These are phyloP conservation scores for Maconellicoccus hirsutus DNA, from an alignment of 1,140 invertebrate species.

Conservation along the genomic window DNA sequence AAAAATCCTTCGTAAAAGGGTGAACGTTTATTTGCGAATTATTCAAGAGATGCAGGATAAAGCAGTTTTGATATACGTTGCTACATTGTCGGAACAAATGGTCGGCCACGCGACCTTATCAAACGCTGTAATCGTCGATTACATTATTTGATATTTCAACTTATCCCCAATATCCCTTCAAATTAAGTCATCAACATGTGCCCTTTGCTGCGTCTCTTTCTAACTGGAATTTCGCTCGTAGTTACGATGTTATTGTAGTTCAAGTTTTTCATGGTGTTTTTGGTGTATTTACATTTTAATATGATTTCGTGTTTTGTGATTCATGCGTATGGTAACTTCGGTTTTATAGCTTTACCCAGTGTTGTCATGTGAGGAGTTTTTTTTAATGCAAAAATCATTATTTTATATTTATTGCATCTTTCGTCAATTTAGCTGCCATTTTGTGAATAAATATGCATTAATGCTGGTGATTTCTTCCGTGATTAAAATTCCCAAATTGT, in stretches of 20 bases:
- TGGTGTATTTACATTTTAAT: too few species aligned
- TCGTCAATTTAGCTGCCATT: too few species aligned
- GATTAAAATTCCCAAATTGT: too few species aligned
- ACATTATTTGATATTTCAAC: background rate
- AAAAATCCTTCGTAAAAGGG: background rate
- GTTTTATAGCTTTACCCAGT: too few species aligned
- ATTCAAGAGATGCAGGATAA: background rate
- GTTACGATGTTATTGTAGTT: background rate
- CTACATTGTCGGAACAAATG: constrained; percentile 9
- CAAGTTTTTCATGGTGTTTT: too few species aligned
- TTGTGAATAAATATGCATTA: too few species aligned
- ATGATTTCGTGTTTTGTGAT: too few species aligned
- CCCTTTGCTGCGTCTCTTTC: background rate
- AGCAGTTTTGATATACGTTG: background rate
- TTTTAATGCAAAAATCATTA: too few species aligned
- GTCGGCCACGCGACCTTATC: constrained; percentile 14
- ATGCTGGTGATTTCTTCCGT: too few species aligned
- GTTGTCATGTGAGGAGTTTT: too few species aligned
- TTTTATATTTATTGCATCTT: too few species aligned
- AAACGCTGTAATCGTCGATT: constrained; percentile 17
- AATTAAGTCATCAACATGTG: constrained; percentile 15
- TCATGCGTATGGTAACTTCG: too few species aligned
- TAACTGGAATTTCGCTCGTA: background rate
- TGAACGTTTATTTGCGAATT: background rate
- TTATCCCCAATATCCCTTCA: constrained; percentile 10